Evolutionary conservation across 2,113 vertebrate species (phyloP), one percentile per base, ranked within the genome.

Genomic region (Jaculus jaculus): DNA sequence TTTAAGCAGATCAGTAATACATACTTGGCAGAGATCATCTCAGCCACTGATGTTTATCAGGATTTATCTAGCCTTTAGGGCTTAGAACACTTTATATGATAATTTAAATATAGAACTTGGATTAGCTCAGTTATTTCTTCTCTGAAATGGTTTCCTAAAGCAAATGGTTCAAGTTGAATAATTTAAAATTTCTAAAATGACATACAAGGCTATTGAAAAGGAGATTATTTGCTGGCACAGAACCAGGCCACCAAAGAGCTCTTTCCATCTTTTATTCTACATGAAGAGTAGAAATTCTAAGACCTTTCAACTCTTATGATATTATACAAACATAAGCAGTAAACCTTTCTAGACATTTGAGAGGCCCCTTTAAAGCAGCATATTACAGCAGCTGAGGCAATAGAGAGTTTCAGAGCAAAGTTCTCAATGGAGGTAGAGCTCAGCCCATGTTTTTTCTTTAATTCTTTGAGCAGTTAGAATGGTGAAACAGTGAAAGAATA

Each of bases 111-210:
- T 69, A 77, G 54, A 83, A 75, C 47, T 39, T 5, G 18, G 37
- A 94, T 89, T 92, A 80, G 34, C 68, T 24, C 63, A 94, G 78
- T 65, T 92, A 93, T 86, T 92, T 95, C 39, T 77, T 84, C 61
- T 88, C 79, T 65, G 32, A 85, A 93, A 90, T 87, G 54, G 68
- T 85, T 54, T 93, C 66, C 80, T 80, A 74, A 82, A 90, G 34
- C 30, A 94, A 94, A 21, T 72, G 34, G 37, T 91, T 89, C 37
- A 83, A 73, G 72, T 83, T 86, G 77, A 94, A 30, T 73, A 87
- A 92, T 88, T 93, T 91, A 92, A 82, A 83, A 78, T 68, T 90
- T 89, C 34, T 80, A 58, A 93, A 93, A 94, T 82, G 69, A 84
- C 13, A 60, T 30, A 20, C 28, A 92, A 87, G 63, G 39, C 66